A percentile compares a stretch with the other conserved stretches of the same genome.
Conservation (phyloP, 2,113 vertebrate genomes). For the Chlamydotis undulata region DNA sequence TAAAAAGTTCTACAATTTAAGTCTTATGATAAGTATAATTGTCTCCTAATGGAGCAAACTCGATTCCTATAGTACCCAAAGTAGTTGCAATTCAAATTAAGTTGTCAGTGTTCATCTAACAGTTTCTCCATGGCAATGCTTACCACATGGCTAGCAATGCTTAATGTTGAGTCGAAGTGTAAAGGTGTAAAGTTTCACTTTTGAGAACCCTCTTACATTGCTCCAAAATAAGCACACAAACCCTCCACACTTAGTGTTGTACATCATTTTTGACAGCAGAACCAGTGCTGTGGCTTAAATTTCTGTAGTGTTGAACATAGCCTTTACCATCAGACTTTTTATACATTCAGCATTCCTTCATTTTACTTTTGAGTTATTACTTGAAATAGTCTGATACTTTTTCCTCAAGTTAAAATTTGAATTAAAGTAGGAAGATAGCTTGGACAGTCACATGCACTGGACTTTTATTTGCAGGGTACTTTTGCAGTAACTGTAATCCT, state of each 20-base stretch:
- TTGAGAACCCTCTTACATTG: background rate
- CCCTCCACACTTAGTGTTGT: accelerated
- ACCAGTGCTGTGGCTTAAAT: background rate
- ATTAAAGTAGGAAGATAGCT: background rate
- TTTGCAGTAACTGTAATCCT: background rate
- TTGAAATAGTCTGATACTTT: background rate
- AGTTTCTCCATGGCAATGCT: background rate
- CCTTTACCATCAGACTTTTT: background rate
- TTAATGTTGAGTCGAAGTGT: background rate
- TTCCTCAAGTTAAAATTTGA: background rate
- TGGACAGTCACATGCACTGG: background rate
- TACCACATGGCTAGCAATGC: background rate
- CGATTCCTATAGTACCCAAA: background rate
- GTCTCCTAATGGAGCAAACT: background rate
- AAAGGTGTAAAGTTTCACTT: background rate
- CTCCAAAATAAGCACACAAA: background rate
- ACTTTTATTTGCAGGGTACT: background rate
- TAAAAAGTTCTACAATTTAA: background rate
- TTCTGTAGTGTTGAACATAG: background rate
- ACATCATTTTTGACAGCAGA: background rate
- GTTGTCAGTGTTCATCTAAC: background rate
- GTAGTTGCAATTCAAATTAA: background rate
- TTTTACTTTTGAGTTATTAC: background rate
- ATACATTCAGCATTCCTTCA: background rate
- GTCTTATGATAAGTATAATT: background rate